Conservation (phyloP, 2,797 vertebrate species). For the Coregonus sp. region DNA sequence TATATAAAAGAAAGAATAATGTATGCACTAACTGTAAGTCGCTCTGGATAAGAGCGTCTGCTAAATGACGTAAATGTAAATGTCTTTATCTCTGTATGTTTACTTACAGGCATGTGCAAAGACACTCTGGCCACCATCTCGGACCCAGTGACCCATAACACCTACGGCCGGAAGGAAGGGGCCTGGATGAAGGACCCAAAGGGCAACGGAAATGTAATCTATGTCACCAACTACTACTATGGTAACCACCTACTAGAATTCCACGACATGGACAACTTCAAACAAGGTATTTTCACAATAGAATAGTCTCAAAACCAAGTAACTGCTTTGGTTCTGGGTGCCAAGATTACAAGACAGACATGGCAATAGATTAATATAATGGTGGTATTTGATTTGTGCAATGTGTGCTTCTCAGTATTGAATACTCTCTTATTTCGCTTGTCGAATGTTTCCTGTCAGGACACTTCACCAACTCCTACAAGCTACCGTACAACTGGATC, state of each 20-base stretch:
- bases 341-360: too few relatives aligned
- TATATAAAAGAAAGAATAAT: too few relatives aligned
- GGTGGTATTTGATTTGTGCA: too few relatives aligned
- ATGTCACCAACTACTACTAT: slow-evolving; percentile 92
- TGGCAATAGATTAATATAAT: too few relatives aligned
- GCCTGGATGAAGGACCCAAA: slow-evolving; percentile 99
- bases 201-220: slow-evolving; percentile 87
- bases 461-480: slow-evolving; percentile 94
- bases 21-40: too few relatives aligned
- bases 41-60: too few relatives aligned
- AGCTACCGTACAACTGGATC: slow-evolving; percentile 96
- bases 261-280: slow-evolving; percentile 90
- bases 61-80: too few relatives aligned
- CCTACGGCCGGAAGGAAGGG: slow-evolving; percentile 89
- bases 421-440: neutral
- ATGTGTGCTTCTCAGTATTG: too few relatives aligned
- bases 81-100: neutral
- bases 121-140: slow-evolving; percentile 94
- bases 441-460: slow-evolving; percentile 66
- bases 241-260: slow-evolving; percentile 95
- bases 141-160: slow-evolving; percentile 90
- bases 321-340: too few relatives aligned
- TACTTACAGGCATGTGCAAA: slow-evolving; percentile 85
- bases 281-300: slow-evolving; percentile 80
- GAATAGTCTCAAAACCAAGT: too few relatives aligned